Evolutionary conservation across 2,113 vertebrate species (phyloP), one percentile per base, ranked within the genome.

Genomic region (Onychostruthus taczanowskii): DNA sequence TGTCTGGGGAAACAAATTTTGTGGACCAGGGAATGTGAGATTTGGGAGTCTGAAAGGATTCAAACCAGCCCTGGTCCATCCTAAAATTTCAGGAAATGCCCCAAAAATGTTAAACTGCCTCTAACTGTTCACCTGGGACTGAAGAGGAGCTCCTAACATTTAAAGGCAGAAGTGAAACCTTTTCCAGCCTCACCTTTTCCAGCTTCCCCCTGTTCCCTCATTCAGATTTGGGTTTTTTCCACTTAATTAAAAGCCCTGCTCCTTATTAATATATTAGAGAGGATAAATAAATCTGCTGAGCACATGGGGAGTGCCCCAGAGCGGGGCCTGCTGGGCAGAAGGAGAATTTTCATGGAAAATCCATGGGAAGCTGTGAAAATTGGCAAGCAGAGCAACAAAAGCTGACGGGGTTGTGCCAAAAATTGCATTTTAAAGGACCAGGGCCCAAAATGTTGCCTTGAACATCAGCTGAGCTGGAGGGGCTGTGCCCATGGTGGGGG

Each of bases 221-320:
- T 39, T 53, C 61, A 31, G 24, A 13, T 44, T 64, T 53, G 5
- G 3, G 13, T 58, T 64, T 84, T 94, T 84, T 18, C 70, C 72
- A 53, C 55, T 85, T 90, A 81, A 93, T 94, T 92, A 93, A 95
- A 74, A 20, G 2, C 28, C 17, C 59, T 47, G 59, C 33, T 86
- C 23, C 68, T 26, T 23, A 30, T 92, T 67, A 70, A 86, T 89
- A 67, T 74, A 67, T 69, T 46, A 46, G 47, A 17, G 31, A 90
- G 72, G 66, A 24, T 12, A 58, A 76, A 88, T 86, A 59, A 94
- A 93, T n/a, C 59, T n/a, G 63, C 72, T 53, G 33, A 92, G 33
- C 41, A 27, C 59, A 10, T 7, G 64, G 86, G 15, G n/a, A 44
- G 16, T 6, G 61, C 33, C 67, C 72, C 76, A 31, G 12, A 61